Evolutionary conservation across 2,113 vertebrate genomes (phyloP).

Genomic region (Rhinichthys klamathensis): DNA sequence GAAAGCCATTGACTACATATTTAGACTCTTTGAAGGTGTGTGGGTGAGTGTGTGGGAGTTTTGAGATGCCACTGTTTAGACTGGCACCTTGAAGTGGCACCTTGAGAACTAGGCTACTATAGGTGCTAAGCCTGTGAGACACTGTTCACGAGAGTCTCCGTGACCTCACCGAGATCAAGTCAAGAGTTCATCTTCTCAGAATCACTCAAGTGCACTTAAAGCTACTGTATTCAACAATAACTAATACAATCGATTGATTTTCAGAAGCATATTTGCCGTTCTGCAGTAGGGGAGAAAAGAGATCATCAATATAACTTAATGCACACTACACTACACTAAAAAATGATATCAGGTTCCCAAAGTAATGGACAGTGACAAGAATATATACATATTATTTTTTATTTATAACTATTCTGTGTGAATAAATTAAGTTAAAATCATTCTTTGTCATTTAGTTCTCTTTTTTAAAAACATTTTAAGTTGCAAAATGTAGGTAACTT

Average conservation of each 20-base stretch:
- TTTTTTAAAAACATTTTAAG: too few species aligned
- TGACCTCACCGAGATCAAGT: background rate
- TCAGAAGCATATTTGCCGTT: background rate
- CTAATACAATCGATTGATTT: background rate
- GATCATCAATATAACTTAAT: too few species aligned
- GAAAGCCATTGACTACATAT: background rate
- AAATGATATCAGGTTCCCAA: too few species aligned
- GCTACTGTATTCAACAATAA: background rate
- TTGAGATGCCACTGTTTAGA: constrained; percentile 30
- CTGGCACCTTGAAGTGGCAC: constrained; percentile 30
- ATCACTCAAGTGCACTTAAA: background rate
- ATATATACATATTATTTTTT: too few species aligned
- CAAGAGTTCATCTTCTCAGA: constrained; percentile 13
- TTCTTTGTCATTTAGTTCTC: too few species aligned
- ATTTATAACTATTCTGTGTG: too few species aligned
- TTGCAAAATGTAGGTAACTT: too few species aligned
- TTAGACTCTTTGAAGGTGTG: background rate
- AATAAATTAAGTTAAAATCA: too few species aligned
- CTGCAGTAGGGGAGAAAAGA: background rate
- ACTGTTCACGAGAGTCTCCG: background rate
- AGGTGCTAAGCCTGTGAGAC: constrained; percentile 33
- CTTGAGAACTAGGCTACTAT: constrained; percentile 2
- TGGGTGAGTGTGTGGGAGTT: constrained; percentile 30
- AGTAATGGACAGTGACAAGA: too few species aligned
- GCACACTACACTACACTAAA: too few species aligned